Evolutionary conservation across 2,113 vertebrate genomes (phyloP).

Genomic region (Psittacula cyanocephala): DNA sequence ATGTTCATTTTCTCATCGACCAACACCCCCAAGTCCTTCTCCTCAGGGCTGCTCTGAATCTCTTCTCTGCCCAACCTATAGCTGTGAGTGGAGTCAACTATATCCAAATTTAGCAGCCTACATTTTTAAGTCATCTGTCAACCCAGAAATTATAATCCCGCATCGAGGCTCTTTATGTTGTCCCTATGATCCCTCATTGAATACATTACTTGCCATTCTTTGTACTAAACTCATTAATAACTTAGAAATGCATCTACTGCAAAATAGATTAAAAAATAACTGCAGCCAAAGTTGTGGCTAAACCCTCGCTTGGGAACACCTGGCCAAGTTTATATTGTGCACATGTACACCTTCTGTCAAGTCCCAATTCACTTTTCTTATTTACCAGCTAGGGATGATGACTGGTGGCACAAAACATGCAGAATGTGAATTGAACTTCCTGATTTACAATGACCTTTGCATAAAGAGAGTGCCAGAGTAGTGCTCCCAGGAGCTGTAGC

Average conservation of each 20-base stretch:
- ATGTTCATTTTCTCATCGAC: too few species aligned
- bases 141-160: not conserved
- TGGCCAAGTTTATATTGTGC: not conserved
- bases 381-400: not conserved
- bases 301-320: not conserved
- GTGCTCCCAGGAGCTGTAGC: not conserved
- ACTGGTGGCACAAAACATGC: not conserved
- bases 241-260: not conserved
- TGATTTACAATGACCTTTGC: not conserved
- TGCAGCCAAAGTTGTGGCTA: not conserved
- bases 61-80: too few species aligned
- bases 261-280: not conserved
- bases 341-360: not conserved
- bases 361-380: not conserved
- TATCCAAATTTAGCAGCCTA: not conserved
- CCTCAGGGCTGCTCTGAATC: too few species aligned
- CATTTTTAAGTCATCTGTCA: not conserved
- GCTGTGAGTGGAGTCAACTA: not conserved
- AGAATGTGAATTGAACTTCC: not conserved
- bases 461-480: not conserved
- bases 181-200: not conserved
- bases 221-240: not conserved
- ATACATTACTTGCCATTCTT: not conserved
- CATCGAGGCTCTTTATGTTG: not conserved
- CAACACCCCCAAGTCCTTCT: too few species aligned